Evolutionary conservation across 2,113 vertebrate species (phyloP), one percentile per base, ranked within the genome.

Genomic region (Onychostruthus taczanowskii): DNA sequence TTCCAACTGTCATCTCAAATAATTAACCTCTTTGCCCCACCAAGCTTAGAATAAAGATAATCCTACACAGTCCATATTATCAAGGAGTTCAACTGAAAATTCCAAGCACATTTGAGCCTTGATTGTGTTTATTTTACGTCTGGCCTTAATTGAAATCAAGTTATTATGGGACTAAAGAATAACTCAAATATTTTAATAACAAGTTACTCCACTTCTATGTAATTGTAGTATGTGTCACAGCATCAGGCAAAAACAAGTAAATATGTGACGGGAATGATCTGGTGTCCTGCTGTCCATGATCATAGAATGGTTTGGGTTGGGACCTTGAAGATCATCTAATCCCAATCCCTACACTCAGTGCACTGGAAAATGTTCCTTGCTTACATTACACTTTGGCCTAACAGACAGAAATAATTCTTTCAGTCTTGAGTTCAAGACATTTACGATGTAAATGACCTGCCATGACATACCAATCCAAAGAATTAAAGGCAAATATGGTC

Each of bases 31-130:
- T 78, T 92, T 73, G 27, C 41, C 41, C 5, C 47, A 75, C 27
- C 5, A 9, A 61, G 10, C 39, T 79, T 16, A 84, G 78, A 91
- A 73, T 49, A 62, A 92, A 69, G 16, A 46, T 59, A 30, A 59
- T 3, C 8, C 30, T 47, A 15, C 2, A 0, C 6, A 33, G 6
- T 44, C 44, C 0, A 0, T 27, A 11, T 43, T 31, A 52, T 10
- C 7, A 41, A 50, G 12, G 41, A 91, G 49, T 24, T 68, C 31
- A 11, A 10, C 18, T 18, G 49, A 73, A 84, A 86, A 43, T 2
- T 39, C 66, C 37, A 74, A n/a, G 39, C 14, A 58, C 2, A 0
- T 68, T 37, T 73, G 16, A 26, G 21, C 23, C 33, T 63, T 19
- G 6, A n/a, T 41, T 19, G 5, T 21, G 7, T 14, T 30, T 49